These are phyloP conservation scores for Diachasma alloeum DNA, from an alignment of 1,140 invertebrate genomes.

Conservation along the genomic window DNA sequence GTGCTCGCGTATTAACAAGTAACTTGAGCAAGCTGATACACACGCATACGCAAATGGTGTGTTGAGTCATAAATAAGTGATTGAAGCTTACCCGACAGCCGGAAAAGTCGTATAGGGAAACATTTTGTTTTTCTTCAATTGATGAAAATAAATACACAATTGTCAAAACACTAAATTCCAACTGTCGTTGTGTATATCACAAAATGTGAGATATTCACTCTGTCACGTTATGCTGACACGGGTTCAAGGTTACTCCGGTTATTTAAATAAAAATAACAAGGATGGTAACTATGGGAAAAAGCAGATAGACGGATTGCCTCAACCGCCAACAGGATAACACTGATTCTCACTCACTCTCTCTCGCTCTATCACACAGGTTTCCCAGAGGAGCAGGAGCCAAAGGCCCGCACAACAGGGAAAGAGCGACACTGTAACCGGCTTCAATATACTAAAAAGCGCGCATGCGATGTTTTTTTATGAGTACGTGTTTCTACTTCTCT, in stretches of 20 bases:
- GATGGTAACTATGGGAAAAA: not conserved
- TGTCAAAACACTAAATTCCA: not conserved
- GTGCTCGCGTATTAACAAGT: not conserved
- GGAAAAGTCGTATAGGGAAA: conserved; percentile 63
- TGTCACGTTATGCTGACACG: conserved; percentile 11
- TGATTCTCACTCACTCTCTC: not conserved
- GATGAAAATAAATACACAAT: not conserved
- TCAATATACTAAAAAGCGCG: not conserved
- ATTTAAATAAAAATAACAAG: not conserved
- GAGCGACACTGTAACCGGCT: conserved; percentile 3
- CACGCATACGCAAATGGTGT: not conserved
- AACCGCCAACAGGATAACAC: conserved; percentile 12
- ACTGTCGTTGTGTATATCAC: not conserved
- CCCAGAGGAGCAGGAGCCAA: not conserved
- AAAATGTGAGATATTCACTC: not conserved
- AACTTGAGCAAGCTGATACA: conserved; percentile 2
- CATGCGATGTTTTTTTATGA: not conserved
- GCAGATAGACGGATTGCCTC: not conserved
- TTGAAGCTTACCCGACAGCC: conserved; percentile 60
- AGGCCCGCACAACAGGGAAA: not conserved
- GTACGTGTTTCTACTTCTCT: not conserved
- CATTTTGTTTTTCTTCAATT: conserved; percentile 40
- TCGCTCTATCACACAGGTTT: not conserved
- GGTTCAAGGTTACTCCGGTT: conserved; percentile 35
- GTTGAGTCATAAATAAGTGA: conserved; percentile 5